Percentiles rank a stretch among this genome's conserved stretches.
These are phyloP conservation scores for Tiliacea aurago DNA, from an alignment of 2,888 invertebrate species.

Conservation along the genomic window DNA sequence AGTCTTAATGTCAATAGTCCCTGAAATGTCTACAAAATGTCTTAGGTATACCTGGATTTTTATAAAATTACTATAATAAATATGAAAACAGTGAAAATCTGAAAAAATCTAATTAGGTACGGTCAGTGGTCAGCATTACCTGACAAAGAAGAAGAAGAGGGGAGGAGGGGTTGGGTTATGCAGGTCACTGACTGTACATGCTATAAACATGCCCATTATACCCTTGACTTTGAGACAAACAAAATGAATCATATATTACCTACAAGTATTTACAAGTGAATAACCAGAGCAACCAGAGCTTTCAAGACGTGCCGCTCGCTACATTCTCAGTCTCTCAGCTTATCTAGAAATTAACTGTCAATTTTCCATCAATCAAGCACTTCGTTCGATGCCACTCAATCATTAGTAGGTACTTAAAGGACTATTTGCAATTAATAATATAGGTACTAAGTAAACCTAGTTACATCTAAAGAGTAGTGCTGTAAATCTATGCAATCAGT, in stretches of 20 bases:
- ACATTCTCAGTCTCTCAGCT: conserved; percentile 20
- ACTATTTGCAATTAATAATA: conserved; percentile 11
- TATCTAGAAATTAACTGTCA: conserved; percentile 50
- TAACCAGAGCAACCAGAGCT: conserved; percentile 28
- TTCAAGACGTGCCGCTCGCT: conserved; percentile 7
- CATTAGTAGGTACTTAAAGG: conserved; percentile 14
- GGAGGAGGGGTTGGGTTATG: too few species aligned
- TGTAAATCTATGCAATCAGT: not conserved
- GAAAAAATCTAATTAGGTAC: not conserved
- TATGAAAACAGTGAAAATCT: not conserved
- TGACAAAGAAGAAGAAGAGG: too few species aligned
- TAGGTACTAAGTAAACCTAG: not conserved
- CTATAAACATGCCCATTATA: conserved; percentile 16
- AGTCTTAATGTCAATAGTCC: not conserved
- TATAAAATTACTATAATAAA: too few species aligned
- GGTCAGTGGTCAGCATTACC: too few species aligned
- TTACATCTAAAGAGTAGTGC: not conserved
- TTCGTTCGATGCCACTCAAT: conserved; percentile 15
- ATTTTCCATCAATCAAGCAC: conserved; percentile 38
- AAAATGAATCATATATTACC: conserved; percentile 63
- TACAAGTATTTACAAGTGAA: conserved; percentile 18
- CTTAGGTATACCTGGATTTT: not conserved
- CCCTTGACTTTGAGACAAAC: conserved; percentile 63
- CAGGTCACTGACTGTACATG: not conserved
- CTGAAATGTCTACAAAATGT: not conserved